These are phyloP conservation scores for Ceraclea dissimilis DNA, from an alignment of 2,888 invertebrate genomes.

Conservation along the genomic window DNA sequence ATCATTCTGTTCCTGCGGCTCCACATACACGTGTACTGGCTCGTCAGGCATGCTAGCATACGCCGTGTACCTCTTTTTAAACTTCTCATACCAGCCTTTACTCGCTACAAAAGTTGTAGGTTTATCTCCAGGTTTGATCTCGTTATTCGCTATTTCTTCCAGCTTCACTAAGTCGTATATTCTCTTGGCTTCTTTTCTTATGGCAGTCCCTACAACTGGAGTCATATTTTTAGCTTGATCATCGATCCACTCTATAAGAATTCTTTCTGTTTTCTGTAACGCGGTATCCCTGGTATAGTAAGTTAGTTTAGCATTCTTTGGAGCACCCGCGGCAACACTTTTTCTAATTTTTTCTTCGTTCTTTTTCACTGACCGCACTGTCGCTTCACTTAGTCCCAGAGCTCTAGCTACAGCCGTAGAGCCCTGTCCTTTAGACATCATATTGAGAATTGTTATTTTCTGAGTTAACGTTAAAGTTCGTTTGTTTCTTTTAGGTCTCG, in stretches of 20 bases:
- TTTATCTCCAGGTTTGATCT: constrained; percentile 4
- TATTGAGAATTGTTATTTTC: constrained; percentile 13
- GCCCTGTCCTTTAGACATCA: constrained; percentile 17
- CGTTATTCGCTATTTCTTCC: constrained; percentile 12
- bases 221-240: constrained; percentile 22
- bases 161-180: constrained; percentile 23
- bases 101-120: constrained; percentile 21
- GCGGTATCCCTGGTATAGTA: constrained; percentile 23
- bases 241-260: constrained; percentile 26
- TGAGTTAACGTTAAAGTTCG: constrained; percentile 10
- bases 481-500: constrained; percentile 2
- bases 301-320: constrained; percentile 17
- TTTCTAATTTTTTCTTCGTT: constrained; percentile 20
- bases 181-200: constrained; percentile 24
- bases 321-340: constrained; percentile 21
- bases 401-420: constrained; percentile 23
- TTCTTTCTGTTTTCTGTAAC: constrained; percentile 26
- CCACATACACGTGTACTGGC: constrained; percentile 2
- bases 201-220: constrained; percentile 19
- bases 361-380: constrained; percentile 24
- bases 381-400: constrained; percentile 25
- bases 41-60: constrained; percentile 11
- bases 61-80: constrained; percentile 19
- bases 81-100: constrained; percentile 24
- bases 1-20: not conserved